These are phyloP conservation scores for Coracias cyanogaster DNA, from an alignment of 2,797 vertebrate species.

Conservation along the genomic window DNA sequence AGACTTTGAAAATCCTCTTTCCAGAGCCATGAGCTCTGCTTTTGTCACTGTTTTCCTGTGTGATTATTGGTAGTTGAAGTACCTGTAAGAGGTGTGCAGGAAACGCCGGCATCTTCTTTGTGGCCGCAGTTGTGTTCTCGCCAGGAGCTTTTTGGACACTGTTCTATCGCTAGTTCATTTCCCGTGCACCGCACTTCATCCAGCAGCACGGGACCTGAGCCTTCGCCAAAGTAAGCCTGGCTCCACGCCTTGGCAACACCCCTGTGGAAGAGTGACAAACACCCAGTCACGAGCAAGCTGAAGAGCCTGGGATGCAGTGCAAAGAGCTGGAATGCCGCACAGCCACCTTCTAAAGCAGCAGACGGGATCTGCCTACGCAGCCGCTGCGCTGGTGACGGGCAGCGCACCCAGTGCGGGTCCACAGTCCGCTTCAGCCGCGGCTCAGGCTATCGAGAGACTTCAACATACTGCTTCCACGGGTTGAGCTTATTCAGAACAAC, in stretches of 20 bases:
- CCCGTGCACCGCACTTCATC: conserved; percentile 95
- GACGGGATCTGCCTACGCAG: neutral
- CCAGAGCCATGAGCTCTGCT: neutral
- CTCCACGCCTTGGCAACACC: conserved; percentile 90
- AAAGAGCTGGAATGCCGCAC: neutral
- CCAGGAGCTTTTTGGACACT: conserved; percentile 92
- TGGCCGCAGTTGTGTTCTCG: conserved; percentile 94
- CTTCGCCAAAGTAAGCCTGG: conserved; percentile 90
- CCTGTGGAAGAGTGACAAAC: conserved; percentile 68
- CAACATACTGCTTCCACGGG: neutral
- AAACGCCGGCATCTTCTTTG: conserved; percentile 93
- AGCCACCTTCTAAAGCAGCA: neutral
- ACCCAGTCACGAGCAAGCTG: neutral
- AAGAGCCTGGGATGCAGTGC: neutral
- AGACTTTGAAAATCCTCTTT: neutral
- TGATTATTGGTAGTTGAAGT: neutral
- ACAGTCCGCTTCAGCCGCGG: neutral
- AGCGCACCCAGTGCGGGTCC: neutral
- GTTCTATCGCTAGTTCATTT: conserved; percentile 94
- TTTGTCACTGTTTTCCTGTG: neutral
- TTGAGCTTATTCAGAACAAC: neutral
- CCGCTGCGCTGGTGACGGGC: neutral
- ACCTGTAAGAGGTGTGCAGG: conserved; percentile 91
- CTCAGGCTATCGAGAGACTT: neutral
- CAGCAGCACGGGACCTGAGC: conserved; percentile 87